Evolutionary conservation across 2,797 vertebrate species (phyloP).

Genomic region (Dipus sagitta): DNA sequence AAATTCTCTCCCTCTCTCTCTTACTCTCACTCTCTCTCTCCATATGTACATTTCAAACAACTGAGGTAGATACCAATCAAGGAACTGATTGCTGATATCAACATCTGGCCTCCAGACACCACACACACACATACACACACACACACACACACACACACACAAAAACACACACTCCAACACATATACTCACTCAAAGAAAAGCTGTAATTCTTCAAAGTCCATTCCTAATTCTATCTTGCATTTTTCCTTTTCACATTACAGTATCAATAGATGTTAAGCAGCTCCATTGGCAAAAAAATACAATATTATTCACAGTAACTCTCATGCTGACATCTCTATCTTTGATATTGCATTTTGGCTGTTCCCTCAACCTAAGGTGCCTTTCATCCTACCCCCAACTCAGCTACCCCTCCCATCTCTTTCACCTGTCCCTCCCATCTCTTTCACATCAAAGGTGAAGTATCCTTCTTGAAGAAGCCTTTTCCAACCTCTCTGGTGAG

Average conservation of each 20-base stretch:
- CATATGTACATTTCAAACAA: too few species aligned
- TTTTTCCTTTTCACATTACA: background rate
- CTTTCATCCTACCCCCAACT: background rate
- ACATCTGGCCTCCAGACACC: too few species aligned
- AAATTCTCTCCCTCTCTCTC: too few species aligned
- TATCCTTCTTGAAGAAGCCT: background rate
- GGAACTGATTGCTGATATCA: too few species aligned
- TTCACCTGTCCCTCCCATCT: background rate
- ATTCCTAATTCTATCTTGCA: background rate
- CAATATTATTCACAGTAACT: background rate
- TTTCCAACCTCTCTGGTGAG: background rate
- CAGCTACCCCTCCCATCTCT: background rate
- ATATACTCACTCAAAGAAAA: background rate
- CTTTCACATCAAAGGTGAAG: background rate
- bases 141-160: too few species aligned
- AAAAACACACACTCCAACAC: too few species aligned
- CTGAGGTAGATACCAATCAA: too few species aligned
- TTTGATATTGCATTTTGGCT: background rate
- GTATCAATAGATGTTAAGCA: background rate
- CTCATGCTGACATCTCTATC: background rate
- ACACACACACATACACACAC: too few species aligned
- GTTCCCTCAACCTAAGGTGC: background rate
- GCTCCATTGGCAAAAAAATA: background rate
- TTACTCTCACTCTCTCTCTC: too few species aligned
- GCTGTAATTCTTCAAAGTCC: background rate